These are phyloP conservation scores for Taenaris catops DNA, from an alignment of 2,888 invertebrate species.

Conservation along the genomic window DNA sequence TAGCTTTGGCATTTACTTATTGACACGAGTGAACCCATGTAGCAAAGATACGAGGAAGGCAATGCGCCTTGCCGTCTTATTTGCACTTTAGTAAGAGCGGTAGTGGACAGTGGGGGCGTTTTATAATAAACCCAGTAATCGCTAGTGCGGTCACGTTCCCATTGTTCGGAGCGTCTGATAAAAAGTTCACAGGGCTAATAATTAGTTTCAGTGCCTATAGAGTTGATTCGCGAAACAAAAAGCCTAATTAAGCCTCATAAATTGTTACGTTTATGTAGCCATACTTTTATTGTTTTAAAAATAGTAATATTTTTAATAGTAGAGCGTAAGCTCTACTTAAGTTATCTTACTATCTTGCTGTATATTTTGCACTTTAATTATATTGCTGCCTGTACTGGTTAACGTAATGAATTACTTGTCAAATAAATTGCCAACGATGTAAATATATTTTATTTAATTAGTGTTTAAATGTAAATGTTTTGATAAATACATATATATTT, in stretches of 20 bases:
- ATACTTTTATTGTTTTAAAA: too few relatives aligned
- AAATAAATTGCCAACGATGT: too few relatives aligned
- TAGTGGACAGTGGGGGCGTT: constrained; percentile 34
- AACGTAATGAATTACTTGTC: too few relatives aligned
- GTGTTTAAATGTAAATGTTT: too few relatives aligned
- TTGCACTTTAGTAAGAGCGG: constrained; percentile 27
- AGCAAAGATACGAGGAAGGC: constrained; percentile 25
- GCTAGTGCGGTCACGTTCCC: constrained; percentile 72
- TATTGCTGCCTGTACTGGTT: too few relatives aligned
- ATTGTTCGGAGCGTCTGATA: constrained; percentile 70
- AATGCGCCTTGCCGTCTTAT: constrained; percentile 18
- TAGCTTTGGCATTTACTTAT: constrained; percentile 43
- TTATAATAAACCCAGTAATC: constrained; percentile 47
- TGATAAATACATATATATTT: too few relatives aligned
- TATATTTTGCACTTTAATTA: too few relatives aligned
- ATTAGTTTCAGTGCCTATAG: constrained; percentile 60
- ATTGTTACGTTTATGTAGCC: constrained; percentile 41
- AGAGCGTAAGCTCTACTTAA: too few relatives aligned
- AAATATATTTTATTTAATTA: too few relatives aligned
- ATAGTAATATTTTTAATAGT: too few relatives aligned
- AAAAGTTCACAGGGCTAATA: constrained; percentile 69
- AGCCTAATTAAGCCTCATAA: constrained; percentile 69
- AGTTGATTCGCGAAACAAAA: constrained; percentile 56
- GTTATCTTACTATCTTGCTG: too few relatives aligned
- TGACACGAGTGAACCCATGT: constrained; percentile 31